Base-by-base conservation (phyloP, 2,113 vertebrate genomes). In the zebrafish (Danio rerio) region DNA sequence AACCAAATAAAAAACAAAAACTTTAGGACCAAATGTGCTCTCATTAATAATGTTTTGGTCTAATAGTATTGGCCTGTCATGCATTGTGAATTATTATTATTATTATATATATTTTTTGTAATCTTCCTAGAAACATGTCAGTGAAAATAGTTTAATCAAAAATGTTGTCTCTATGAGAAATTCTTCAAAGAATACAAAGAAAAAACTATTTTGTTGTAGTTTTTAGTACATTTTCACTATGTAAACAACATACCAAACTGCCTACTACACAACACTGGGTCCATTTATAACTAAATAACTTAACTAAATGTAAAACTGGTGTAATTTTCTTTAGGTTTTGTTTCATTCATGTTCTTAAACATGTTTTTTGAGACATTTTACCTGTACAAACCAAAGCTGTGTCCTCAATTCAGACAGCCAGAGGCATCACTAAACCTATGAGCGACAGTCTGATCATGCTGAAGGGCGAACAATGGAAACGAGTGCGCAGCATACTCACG, bases 401-500 rank as follows among this genome's bases (percentile, higher is more conserved):
- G 70, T 62, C 74, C 8, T 87, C 0, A 2, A 0, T 20, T 55
- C 61, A 88, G 59, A 21, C 9, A 56, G 9, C 89, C 66, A 0
- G 91, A 56, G 55, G 86, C 91, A 91, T 91, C 80, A 92, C 91
- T 75, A 96, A 97, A 83, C 96, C 96, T 0, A 90, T 96, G 88
- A 89, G 89, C 0, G 91, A 99, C 89, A 97, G 96, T 86, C 86
- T 99, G 78, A 90, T 99, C 83, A 89, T 95, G 86, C 86, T 99
- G 84, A 95, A 93, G 47, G 93, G 94, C 74, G 94, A 94, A 58
- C 93, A 88, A 75, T 99, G 98, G 98, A 95, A 95, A 88, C 90
- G 92, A n/a, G 94, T 96, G 70, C 91, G 94, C 76, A 93, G 92
- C 21, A 78, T 93, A 69, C 93, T 99, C 83, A 96, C 94, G 4